Evolutionary conservation across 2,113 vertebrate species (phyloP).

Genomic region (Plectropomus leopardus): DNA sequence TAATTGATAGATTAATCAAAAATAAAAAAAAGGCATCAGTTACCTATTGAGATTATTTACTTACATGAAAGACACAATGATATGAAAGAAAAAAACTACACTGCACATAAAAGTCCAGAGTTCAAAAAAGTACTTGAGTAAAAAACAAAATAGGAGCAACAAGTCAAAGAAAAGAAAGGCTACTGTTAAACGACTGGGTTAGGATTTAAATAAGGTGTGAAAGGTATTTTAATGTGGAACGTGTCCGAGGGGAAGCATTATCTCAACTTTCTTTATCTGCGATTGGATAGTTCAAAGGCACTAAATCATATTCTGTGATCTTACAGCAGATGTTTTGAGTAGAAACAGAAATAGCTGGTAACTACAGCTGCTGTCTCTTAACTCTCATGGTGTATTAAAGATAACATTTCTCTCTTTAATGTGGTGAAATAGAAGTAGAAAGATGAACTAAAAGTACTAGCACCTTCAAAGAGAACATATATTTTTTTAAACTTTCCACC

Average conservation of each 20-base stretch:
- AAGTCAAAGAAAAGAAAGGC: not conserved
- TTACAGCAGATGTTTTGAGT: not conserved
- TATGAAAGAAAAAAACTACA: not conserved
- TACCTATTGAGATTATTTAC: not conserved
- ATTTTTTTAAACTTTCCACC: not conserved
- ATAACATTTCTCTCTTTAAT: not conserved
- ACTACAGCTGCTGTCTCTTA: not conserved
- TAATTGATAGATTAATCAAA: not conserved
- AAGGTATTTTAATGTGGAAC: not conserved
- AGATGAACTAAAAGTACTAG: not conserved
- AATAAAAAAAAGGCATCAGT: too few species aligned
- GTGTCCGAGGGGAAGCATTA: not conserved
- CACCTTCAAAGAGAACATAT: not conserved
- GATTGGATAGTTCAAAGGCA: not conserved
- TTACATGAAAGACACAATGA: not conserved
- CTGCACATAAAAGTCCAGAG: not conserved
- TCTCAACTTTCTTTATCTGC: too few species aligned
- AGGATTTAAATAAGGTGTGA: not conserved
- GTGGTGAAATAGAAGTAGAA: not conserved
- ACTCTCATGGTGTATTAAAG: not conserved
- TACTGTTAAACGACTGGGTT: not conserved
- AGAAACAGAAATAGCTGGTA: not conserved
- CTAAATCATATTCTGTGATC: not conserved
- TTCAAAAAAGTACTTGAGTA: too few species aligned
- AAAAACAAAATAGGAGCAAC: not conserved